phyloP scores from a whole-genome alignment of 1,140 invertebrate genomes.

The Harpegnathos saltator region DNA sequence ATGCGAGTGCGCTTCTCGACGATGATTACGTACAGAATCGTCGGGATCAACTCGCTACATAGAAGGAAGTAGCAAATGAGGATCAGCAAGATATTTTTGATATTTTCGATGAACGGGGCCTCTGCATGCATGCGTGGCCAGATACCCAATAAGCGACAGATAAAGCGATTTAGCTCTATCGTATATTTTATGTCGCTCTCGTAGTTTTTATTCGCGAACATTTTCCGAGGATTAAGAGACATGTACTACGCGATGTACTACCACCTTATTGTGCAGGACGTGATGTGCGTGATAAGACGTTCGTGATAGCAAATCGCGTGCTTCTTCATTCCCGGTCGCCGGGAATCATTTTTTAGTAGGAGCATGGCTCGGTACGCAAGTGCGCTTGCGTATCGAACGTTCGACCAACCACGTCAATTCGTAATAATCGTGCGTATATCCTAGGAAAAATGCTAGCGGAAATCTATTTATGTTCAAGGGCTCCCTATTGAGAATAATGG shows the following conservation, averaged over 20 bases:
- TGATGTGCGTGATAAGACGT: not conserved
- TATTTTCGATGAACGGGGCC: not conserved
- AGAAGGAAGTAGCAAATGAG: conserved; percentile 15
- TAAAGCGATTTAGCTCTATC: conserved; percentile 3
- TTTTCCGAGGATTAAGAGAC: too few species aligned
- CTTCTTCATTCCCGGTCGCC: conserved; percentile 15
- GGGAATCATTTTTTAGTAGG: too few species aligned
- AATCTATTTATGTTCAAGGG: too few species aligned
- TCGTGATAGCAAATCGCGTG: not conserved
- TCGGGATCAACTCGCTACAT: conserved; percentile 31
- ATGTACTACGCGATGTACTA: not conserved
- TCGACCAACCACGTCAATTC: conserved; percentile 18
- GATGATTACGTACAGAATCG: conserved; percentile 33
- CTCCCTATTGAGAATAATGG: too few species aligned
- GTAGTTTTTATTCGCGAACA: conserved; percentile 39
- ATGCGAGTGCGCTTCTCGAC: conserved; percentile 65
- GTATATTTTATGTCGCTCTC: conserved; percentile 37
- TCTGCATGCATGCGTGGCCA: conserved; percentile 18
- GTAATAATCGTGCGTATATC: not conserved
- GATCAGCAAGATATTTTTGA: conserved; percentile 8
- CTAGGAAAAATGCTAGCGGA: not conserved
- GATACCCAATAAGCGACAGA: conserved; percentile 36
- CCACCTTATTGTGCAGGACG: too few species aligned
- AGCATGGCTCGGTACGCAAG: conserved; percentile 10
- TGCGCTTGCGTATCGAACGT: conserved; percentile 36